Evolutionary conservation across 2,113 vertebrate genomes (phyloP), one percentile per base, ranked within the genome.

Genomic region (Fregata magnificens): DNA sequence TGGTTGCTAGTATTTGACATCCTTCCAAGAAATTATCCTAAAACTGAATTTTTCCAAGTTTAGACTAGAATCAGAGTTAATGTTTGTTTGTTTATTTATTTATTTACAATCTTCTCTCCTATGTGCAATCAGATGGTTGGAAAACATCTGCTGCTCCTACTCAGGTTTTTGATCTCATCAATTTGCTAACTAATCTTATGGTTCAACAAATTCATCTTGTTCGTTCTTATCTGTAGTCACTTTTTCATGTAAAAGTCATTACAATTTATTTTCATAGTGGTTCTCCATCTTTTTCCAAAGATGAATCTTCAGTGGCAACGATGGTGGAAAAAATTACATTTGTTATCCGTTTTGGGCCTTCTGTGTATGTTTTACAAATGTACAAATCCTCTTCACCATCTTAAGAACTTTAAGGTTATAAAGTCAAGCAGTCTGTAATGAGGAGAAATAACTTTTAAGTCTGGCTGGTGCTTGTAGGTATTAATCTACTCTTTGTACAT

Each of bases 81-180:
- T 55, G 4, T 49, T 38, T 85, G 7, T 53, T 67, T 84, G 2
- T 25, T 55, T 63, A 8, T 56, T 94, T 89, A 31, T 76, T 72
- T 85, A 53, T 86, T 92, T 96, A 65, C 25, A 0, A 16, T 96
- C 32, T 97, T 95, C 36, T 93, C 58, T 89, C 86, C 69, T n/a
- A 58, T 62, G 19, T 82, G 83, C 94, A 71, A 50, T 96, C 96
- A 95, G 90, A 87, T 91, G 81, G 34, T 87, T 91, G 90, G 92
- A 85, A 95, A 96, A 94, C 58, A 96, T 87, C 93, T 91, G 67
- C 93, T 94, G 74, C 87, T 91, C 16, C 84, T 90, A 18, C 90
- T 66, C 95, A 93, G 92, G 95, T 96, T 96, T 96, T 85, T 90
- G 55, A 85, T 94, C 66, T 94, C 70, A 77, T 79, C 36, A 63